Evolutionary conservation across 2,888 invertebrate genomes (phyloP).

Genomic region (Caenorhabditis sulstoni): DNA sequence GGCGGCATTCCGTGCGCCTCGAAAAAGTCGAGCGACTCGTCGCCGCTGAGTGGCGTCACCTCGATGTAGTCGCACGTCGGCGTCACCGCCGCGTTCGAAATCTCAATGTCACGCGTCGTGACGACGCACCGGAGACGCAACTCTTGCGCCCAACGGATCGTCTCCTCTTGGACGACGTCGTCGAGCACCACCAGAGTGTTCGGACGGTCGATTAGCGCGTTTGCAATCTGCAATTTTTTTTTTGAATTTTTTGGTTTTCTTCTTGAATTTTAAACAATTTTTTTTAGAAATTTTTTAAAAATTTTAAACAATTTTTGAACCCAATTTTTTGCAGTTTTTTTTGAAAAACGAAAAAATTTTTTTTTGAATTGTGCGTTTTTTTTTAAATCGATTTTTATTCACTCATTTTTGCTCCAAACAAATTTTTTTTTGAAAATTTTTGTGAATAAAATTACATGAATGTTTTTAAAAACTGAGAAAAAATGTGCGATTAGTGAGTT

Average conservation of each 20-base stretch:
- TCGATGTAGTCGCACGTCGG: constrained; percentile 49
- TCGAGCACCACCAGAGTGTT: constrained; percentile 63
- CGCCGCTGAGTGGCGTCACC: constrained; percentile 37
- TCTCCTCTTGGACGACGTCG: constrained; percentile 63
- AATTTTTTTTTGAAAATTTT: too few species aligned
- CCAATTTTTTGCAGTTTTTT: too few species aligned
- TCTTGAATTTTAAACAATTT: too few species aligned
- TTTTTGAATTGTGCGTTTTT: too few species aligned
- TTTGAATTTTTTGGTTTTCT: too few species aligned
- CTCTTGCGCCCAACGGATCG: constrained; percentile 60
- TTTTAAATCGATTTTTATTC: too few species aligned
- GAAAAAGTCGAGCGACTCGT: constrained; percentile 44
- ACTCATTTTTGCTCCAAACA: too few species aligned
- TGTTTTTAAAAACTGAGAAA: too few species aligned
- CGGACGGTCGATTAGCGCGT: constrained; percentile 65
- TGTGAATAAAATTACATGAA: too few species aligned
- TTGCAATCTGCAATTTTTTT: constrained; percentile 54
- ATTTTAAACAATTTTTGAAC: not conserved
- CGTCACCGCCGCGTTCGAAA: constrained; percentile 51
- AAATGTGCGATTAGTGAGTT: too few species aligned
- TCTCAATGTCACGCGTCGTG: constrained; percentile 52
- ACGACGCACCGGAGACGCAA: constrained; percentile 57
- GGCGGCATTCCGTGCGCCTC: constrained; percentile 39
- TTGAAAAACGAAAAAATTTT: too few species aligned
- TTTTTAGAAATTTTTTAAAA: not conserved